Conservation (phyloP, 2,797 vertebrate species). For the Otolemur crassicaudatus region DNA sequence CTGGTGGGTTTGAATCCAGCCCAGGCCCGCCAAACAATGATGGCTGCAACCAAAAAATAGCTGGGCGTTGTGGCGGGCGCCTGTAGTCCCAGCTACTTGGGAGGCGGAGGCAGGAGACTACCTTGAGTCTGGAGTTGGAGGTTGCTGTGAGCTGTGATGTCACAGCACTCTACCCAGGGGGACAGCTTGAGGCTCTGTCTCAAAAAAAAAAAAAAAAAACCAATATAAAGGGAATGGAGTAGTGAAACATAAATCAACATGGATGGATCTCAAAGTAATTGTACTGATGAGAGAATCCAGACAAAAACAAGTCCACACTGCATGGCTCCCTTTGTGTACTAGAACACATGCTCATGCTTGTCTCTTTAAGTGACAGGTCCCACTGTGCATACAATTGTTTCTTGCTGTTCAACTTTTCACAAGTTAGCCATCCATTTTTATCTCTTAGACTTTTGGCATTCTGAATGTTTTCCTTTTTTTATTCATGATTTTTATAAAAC, state of each 20-base stretch:
- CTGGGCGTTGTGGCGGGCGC: too few species aligned
- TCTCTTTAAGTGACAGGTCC: not conserved
- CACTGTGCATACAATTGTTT: not conserved
- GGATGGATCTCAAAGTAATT: not conserved
- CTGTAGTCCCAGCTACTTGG: too few species aligned
- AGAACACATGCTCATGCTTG: not conserved
- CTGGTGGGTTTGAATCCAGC: too few species aligned
- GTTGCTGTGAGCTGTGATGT: too few species aligned
- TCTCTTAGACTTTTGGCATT: constrained; percentile 14
- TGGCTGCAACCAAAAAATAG: too few species aligned
- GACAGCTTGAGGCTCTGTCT: too few species aligned
- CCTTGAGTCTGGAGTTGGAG: too few species aligned
- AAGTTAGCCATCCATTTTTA: not conserved
- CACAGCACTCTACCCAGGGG: too few species aligned
- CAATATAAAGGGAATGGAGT: not conserved
- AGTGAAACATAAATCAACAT: not conserved
- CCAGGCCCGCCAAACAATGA: too few species aligned
- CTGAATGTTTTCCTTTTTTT: constrained; percentile 20
- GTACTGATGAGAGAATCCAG: not conserved
- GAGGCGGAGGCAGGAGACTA: too few species aligned
- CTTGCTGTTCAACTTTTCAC: not conserved
- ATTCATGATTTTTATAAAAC: constrained; percentile 55
- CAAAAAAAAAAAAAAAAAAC: too few species aligned
- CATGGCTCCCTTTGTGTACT: not conserved
- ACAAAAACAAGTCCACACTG: not conserved